These are phyloP conservation scores for Sardina pilchardus DNA, from an alignment of 2,113 vertebrate species.

Conservation along the genomic window DNA sequence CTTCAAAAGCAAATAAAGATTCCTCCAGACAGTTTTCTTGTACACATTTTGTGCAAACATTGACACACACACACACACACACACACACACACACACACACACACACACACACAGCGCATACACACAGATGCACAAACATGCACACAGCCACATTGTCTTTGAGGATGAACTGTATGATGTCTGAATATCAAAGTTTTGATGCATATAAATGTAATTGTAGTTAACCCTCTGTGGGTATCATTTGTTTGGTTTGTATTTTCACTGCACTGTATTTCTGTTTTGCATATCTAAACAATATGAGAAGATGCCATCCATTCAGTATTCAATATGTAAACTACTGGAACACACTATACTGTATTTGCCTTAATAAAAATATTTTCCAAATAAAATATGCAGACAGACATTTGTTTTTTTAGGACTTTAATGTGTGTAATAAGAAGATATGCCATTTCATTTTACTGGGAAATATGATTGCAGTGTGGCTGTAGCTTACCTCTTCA, in stretches of 20 bases:
- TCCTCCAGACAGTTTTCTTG: background rate
- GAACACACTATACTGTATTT: background rate
- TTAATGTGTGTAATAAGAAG: background rate
- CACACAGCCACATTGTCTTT: background rate
- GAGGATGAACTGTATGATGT: background rate
- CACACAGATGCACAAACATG: background rate
- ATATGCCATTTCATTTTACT: background rate
- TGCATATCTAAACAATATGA: background rate
- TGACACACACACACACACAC: background rate
- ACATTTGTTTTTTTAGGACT: background rate
- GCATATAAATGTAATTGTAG: background rate
- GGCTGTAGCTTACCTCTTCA: background rate
- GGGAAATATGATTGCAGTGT: background rate
- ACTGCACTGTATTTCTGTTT: background rate
- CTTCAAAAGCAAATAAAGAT: constrained; percentile 45
- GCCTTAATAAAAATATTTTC: background rate
- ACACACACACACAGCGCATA: background rate
- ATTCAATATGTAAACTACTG: background rate
- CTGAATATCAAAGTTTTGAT: background rate
- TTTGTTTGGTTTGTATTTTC: background rate
- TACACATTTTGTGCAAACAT: background rate
- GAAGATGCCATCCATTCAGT: background rate
- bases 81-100: background rate
- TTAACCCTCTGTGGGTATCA: background rate
- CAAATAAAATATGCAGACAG: background rate